Evolutionary conservation across 1,140 invertebrate species (phyloP).

Genomic region (Drosophila repletoides): DNA sequence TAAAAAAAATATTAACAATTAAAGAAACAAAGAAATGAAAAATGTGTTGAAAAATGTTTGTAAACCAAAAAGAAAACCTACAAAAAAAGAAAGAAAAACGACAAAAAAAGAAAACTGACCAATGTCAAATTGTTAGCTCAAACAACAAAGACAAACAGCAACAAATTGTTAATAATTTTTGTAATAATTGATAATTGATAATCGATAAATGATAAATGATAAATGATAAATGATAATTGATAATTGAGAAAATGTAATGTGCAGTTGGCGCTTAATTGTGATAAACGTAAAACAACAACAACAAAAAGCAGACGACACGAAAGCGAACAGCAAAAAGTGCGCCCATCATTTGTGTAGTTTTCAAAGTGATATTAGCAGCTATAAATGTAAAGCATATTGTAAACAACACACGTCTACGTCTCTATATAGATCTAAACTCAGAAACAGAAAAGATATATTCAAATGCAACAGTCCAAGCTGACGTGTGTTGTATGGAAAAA

Average conservation of each 20-base stretch:
- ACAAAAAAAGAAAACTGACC: slow-evolving; percentile 26
- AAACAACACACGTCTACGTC: slow-evolving; percentile 25
- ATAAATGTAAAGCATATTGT: slow-evolving; percentile 35
- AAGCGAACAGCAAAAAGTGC: slow-evolving; percentile 44
- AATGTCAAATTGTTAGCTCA: slow-evolving; percentile 73
- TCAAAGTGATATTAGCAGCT: slow-evolving; percentile 74
- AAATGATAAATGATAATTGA: too few species aligned
- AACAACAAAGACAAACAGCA: slow-evolving; percentile 12
- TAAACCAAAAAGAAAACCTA: slow-evolving; percentile 51
- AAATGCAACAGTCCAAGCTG: slow-evolving; percentile 10
- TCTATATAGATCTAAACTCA: slow-evolving; percentile 3
- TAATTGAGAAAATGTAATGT: slow-evolving; percentile 33
- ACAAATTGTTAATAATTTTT: slow-evolving; percentile 79
- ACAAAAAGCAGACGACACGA: slow-evolving; percentile 58
- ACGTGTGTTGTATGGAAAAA: slow-evolving; percentile 15
- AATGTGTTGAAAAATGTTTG: slow-evolving; percentile 55
- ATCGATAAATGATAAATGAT: too few species aligned
- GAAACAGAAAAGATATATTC: slow-evolving; percentile 23
- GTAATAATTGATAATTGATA: slow-evolving; percentile 63
- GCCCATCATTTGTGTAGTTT: slow-evolving; percentile 74
- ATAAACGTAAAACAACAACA: slow-evolving; percentile 58
- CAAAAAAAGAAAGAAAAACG: slow-evolving; percentile 19
- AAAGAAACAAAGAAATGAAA: slow-evolving; percentile 23
- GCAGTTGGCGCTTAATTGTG: slow-evolving; percentile 68
- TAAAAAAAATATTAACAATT: slow-evolving; percentile 52